Evolutionary conservation across 2,113 vertebrate genomes (phyloP).

Genomic region (Coptodon bakossiorum): DNA sequence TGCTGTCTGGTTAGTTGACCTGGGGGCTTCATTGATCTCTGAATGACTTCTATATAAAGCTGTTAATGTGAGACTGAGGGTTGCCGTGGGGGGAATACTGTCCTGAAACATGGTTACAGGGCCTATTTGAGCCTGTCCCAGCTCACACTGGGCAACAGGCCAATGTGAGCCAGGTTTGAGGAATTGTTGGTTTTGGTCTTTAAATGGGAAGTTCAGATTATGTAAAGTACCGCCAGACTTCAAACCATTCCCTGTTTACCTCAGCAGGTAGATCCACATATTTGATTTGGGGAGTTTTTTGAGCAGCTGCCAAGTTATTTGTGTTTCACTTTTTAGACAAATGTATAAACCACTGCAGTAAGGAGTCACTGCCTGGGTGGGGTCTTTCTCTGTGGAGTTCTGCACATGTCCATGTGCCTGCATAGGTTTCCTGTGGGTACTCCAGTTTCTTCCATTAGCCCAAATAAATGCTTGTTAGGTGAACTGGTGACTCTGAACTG

Average conservation of each 20-base stretch:
- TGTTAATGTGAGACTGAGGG: neutral
- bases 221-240: neutral
- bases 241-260: neutral
- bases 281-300: neutral
- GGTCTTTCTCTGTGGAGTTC: neutral
- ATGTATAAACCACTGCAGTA: rapidly evolving
- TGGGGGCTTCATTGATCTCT: neutral
- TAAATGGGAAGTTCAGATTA: neutral
- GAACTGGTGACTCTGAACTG: neutral
- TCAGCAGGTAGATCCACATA: neutral
- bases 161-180: neutral
- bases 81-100: neutral
- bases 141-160: neutral
- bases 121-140: neutral
- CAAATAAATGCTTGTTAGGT: neutral
- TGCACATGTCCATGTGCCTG: neutral
- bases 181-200: rapidly evolving
- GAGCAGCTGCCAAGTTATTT: neutral
- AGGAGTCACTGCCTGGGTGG: rapidly evolving
- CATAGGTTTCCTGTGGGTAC: neutral
- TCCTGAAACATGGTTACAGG: neutral
- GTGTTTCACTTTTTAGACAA: neutral
- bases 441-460: neutral
- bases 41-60: neutral
- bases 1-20: neutral